Percentiles rank a stretch among this genome's conserved stretches.
Conservation (phyloP, 2,797 vertebrate species). For the Trachurus trachurus region DNA sequence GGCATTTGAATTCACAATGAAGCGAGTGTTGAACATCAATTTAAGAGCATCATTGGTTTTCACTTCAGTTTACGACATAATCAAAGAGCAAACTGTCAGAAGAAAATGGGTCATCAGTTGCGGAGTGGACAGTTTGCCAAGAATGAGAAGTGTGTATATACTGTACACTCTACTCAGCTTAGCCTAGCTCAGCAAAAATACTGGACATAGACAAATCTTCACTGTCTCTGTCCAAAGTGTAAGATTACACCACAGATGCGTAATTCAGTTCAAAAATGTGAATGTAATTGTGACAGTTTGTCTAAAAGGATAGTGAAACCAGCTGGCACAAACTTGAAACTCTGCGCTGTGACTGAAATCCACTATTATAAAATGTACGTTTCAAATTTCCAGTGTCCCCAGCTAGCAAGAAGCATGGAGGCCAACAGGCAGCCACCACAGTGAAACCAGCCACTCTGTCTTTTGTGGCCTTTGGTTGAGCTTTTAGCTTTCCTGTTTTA, state of each 20-base stretch:
- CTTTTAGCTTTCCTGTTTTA: too few relatives aligned
- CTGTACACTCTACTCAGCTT: too few relatives aligned
- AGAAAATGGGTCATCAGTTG: neutral
- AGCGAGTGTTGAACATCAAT: neutral
- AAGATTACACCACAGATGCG: too few relatives aligned
- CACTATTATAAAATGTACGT: too few relatives aligned
- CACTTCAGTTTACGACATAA: neutral
- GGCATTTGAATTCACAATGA: constrained; percentile 1
- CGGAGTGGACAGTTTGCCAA: neutral
- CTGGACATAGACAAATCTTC: neutral
- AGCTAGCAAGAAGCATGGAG: too few relatives aligned
- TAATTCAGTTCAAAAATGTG: too few relatives aligned
- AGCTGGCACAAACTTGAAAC: neutral
- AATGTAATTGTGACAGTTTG: too few relatives aligned
- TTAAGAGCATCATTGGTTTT: neutral
- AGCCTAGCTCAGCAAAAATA: neutral
- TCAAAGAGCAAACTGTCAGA: neutral
- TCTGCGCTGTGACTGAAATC: too few relatives aligned
- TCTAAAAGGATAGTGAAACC: neutral
- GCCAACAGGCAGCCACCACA: neutral
- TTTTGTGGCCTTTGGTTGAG: too few relatives aligned
- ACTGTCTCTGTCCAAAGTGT: too few relatives aligned
- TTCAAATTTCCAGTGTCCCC: too few relatives aligned
- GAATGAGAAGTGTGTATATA: neutral
- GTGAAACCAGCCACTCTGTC: neutral